Conservation (phyloP, 1,140 invertebrate genomes). For the Listronotus oregonensis region DNA sequence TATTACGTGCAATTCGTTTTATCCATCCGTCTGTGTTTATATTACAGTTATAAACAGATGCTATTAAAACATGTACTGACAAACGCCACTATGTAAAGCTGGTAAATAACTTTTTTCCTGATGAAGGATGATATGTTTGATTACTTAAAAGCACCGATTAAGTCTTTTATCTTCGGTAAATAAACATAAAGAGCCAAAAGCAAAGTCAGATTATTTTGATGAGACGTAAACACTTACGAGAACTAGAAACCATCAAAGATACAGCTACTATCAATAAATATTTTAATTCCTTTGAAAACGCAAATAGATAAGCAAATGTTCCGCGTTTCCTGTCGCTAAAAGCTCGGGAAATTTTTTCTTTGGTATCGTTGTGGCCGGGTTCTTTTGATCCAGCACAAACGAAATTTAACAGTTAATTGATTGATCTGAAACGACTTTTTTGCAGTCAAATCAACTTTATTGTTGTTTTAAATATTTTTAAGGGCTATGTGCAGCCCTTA, state of each 20-base stretch:
- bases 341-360: slow-evolving; percentile 11
- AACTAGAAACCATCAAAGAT: slow-evolving; percentile 51
- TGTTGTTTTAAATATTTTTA: no score
- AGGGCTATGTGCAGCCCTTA: no score
- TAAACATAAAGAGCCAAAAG: slow-evolving; percentile 43
- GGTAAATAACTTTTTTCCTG: slow-evolving; percentile 37
- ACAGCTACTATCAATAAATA: slow-evolving; percentile 52
- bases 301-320: slow-evolving; percentile 51
- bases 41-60: slow-evolving; percentile 32
- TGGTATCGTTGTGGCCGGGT: slow-evolving; percentile 1
- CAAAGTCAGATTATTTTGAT: slow-evolving; percentile 49
- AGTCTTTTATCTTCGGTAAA: slow-evolving; percentile 52
- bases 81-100: slow-evolving; percentile 29
- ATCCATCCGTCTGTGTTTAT: slow-evolving; percentile 30
- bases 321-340: slow-evolving; percentile 44
- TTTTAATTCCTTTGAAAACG: slow-evolving; percentile 50
- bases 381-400: slow-evolving; percentile 20
- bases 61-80: slow-evolving; percentile 38
- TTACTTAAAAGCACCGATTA: slow-evolving; percentile 51
- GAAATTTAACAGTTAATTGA: background rate
- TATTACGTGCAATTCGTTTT: slow-evolving; percentile 10
- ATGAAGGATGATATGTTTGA: slow-evolving; percentile 49
- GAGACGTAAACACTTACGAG: slow-evolving; percentile 48
- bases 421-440: no score
- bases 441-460: no score